Percentiles rank a stretch among this genome's conserved stretches.
Conservation (phyloP, 1,140 invertebrate species). For the Drosophila serrata region DNA sequence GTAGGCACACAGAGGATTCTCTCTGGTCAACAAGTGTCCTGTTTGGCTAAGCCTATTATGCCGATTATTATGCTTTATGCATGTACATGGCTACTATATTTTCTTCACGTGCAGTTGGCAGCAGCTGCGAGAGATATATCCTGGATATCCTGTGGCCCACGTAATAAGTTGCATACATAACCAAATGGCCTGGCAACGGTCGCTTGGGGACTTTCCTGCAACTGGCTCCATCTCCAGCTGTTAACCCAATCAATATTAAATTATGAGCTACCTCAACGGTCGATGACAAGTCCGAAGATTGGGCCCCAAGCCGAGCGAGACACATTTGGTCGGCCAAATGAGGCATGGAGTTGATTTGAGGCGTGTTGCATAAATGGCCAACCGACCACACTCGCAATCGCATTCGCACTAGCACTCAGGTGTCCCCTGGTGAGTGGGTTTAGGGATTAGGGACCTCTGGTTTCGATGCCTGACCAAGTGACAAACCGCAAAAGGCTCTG, state of each 20-base stretch:
- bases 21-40: conserved; percentile 32
- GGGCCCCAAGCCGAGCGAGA: conserved; percentile 43
- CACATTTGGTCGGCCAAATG: conserved; percentile 49
- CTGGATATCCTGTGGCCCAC: conserved; percentile 16
- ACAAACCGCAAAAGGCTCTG: conserved; percentile 78
- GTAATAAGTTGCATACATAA: conserved; percentile 51
- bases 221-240: conserved; percentile 12
- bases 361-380: conserved; percentile 30
- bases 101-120: conserved; percentile 27
- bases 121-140: conserved; percentile 27
- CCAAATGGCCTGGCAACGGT: conserved; percentile 35
- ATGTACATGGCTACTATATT: conserved; percentile 3
- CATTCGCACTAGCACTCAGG: conserved; percentile 24
- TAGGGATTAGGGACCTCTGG: conserved; percentile 1
- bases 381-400: conserved; percentile 20
- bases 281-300: conserved; percentile 31
- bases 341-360: conserved; percentile 36
- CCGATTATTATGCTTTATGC: conserved; percentile 2
- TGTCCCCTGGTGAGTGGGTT: conserved; percentile 13
- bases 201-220: not conserved
- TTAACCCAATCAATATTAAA: conserved; percentile 66
- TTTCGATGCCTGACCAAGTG: conserved; percentile 62
- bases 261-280: conserved; percentile 46
- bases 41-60: conserved; percentile 20
- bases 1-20: not conserved